These are phyloP conservation scores for Drosophila dunni DNA, from an alignment of 1,140 invertebrate genomes.

Conservation along the genomic window DNA sequence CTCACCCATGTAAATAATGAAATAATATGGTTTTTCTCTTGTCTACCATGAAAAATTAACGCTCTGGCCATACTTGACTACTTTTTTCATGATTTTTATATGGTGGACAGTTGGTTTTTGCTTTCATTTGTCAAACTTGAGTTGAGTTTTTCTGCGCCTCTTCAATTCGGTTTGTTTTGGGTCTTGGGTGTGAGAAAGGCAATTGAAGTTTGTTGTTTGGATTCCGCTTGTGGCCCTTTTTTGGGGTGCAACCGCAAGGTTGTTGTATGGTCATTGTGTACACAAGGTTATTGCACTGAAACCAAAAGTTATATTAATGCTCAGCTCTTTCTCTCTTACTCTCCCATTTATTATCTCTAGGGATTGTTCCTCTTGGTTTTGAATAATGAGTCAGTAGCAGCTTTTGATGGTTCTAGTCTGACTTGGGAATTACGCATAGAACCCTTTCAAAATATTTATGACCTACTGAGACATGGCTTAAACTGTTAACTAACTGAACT, in stretches of 20 bases:
- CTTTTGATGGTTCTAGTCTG: background rate
- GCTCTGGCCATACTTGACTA: slow-evolving; percentile 72
- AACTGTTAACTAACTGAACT: slow-evolving; percentile 28
- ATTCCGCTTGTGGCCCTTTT: slow-evolving; percentile 19
- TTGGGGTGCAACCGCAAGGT: slow-evolving; percentile 34
- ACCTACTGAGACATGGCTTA: background rate
- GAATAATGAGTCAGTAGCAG: slow-evolving; percentile 12
- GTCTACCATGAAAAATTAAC: slow-evolving; percentile 79
- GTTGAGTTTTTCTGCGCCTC: slow-evolving; percentile 21
- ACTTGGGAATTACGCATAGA: background rate
- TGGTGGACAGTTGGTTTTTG: slow-evolving; percentile 71
- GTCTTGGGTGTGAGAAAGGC: slow-evolving; percentile 31
- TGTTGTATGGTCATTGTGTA: slow-evolving; percentile 10
- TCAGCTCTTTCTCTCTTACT: background rate
- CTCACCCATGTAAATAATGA: slow-evolving; percentile 74
- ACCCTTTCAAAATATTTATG: slow-evolving; percentile 1
- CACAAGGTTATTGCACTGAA: slow-evolving; percentile 47
- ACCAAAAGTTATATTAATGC: slow-evolving; percentile 28
- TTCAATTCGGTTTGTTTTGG: background rate
- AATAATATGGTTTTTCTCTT: slow-evolving; percentile 80
- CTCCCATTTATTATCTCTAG: slow-evolving; percentile 4
- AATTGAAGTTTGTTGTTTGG: slow-evolving; percentile 24
- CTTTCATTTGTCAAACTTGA: slow-evolving; percentile 76
- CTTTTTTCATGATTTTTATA: slow-evolving; percentile 50
- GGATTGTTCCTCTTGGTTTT: background rate